Evolutionary conservation across 2,797 vertebrate species (phyloP).

Genomic region (Rhincodon typus): DNA sequence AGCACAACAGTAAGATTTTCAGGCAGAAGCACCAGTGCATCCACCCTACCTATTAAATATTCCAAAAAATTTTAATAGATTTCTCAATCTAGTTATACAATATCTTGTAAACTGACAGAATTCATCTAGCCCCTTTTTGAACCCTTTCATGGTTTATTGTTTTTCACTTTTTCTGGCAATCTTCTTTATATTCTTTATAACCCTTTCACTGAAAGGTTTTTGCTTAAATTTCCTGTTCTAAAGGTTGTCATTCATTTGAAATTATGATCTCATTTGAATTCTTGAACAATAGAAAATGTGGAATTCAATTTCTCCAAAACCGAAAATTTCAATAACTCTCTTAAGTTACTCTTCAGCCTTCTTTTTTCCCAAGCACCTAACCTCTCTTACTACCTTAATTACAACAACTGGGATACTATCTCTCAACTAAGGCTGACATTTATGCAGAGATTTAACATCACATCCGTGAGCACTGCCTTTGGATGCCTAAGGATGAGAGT

Average conservation of each 20-base stretch:
- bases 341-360: not conserved
- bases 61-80: not conserved
- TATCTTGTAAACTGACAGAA: not conserved
- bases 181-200: not conserved
- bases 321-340: not conserved
- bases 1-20: not conserved
- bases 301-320: not conserved
- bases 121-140: not conserved
- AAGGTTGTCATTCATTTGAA: not conserved
- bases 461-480: too few species aligned
- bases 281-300: not conserved
- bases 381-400: not conserved
- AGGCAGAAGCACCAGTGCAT: not conserved
- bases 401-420: too few species aligned
- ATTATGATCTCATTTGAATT: not conserved
- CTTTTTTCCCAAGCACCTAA: not conserved
- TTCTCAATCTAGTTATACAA: not conserved
- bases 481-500: too few species aligned
- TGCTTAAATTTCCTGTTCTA: not conserved
- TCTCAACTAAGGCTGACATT: too few species aligned
- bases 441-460: too few species aligned
- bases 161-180: not conserved
- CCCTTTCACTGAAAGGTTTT: not conserved
- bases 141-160: not conserved
- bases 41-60: not conserved